Evolutionary conservation across 2,113 vertebrate genomes (phyloP), one percentile per base, ranked within the genome.

Genomic region (Oncorhynchus masou): DNA sequence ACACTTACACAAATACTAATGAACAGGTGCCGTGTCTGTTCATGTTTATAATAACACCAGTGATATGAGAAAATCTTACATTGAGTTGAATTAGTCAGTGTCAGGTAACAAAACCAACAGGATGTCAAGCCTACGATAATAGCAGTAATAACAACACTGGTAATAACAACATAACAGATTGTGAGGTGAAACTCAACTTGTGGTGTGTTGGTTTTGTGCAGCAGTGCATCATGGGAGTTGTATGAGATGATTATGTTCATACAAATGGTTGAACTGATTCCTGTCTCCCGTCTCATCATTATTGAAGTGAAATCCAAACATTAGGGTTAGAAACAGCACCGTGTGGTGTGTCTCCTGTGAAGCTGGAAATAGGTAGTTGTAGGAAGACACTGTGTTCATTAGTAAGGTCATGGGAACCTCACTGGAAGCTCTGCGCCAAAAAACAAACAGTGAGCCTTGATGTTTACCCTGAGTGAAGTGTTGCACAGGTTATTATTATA

Each of bases 401-500:
- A 78, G n/a, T 13, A 70, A 84, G 79, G 84, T 73, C 70, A 73
- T 73, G 70, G 76, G 76, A 78, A 78, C 70, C 74, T 68, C 62
- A 74, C 54, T 27, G 79, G 83, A 85, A 85, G 86, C 87, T 86
- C 78, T 54, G 78, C 68, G 83, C 83, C 83, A 84, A 51, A 91
- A 90, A 87, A 87, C 78, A 84, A 85, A 89, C 87, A 86, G 6
- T 31, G 70, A 80, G 78, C 64, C 85, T 89, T 83, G 74, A 88
- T 90, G 90, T 90, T 88, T 86, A 86, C 85, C 84, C 80, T 83
- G 71, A 77, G 82, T 83, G 84, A 86, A 81, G 81, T 81, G 85
- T 88, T 89, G 86, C 83, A 78, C 80, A 84, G 83, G 83, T 86
- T 91, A 87, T 90, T 87, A 82, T 83, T 78, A 70, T 16, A 5